Conservation (phyloP, 2,113 vertebrate species). For the Mormyrus iriodes region DNA sequence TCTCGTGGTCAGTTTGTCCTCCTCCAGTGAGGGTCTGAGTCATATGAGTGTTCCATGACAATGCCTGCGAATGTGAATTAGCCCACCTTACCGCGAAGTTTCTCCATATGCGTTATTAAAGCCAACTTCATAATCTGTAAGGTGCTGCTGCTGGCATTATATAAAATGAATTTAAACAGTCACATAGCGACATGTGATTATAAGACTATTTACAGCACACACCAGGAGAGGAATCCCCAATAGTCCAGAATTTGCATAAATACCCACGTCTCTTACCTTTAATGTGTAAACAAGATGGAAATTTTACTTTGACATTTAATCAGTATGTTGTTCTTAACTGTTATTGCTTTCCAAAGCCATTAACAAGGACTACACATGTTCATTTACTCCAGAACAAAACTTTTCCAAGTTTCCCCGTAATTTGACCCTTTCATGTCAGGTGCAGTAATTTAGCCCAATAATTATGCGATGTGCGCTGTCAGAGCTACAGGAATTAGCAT, state of each 20-base stretch:
- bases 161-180: not conserved
- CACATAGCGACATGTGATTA: not conserved
- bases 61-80: not conserved
- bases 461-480: not conserved
- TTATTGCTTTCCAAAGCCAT: not conserved
- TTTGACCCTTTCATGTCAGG: not conserved
- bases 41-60: not conserved
- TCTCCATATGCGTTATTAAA: not conserved
- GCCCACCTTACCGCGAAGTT: not conserved
- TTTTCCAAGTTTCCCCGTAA: not conserved
- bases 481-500: not conserved
- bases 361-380: not conserved
- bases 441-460: not conserved
- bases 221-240: not conserved
- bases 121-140: not conserved
- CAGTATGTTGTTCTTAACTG: not conserved
- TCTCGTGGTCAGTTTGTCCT: not conserved
- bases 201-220: not conserved
- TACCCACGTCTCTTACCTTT: not conserved
- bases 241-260: not conserved
- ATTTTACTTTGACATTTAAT: slow-evolving; percentile 15
- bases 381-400: not conserved
- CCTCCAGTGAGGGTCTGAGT: not conserved
- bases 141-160: not conserved
- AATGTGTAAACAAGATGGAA: not conserved